These are phyloP conservation scores for Pithys albifrons DNA, from an alignment of 2,113 vertebrate species.

Conservation along the genomic window DNA sequence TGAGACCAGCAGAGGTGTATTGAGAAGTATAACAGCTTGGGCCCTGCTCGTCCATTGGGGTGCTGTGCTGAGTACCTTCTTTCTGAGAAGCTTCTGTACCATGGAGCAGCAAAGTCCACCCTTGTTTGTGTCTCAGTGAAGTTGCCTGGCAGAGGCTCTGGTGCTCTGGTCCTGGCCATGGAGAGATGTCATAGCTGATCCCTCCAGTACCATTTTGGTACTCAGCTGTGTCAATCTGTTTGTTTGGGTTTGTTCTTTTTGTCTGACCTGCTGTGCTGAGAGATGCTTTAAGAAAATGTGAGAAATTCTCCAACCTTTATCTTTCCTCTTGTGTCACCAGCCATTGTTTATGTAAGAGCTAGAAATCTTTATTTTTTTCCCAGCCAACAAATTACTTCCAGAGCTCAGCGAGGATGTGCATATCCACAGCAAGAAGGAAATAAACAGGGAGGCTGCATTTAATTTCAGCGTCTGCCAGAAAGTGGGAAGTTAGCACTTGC, in stretches of 20 bases:
- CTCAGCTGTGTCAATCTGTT: neutral
- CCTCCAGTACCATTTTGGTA: neutral
- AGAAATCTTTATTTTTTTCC: conserved; percentile 33
- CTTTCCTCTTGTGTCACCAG: conserved; percentile 5
- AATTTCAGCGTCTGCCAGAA: conserved; percentile 18
- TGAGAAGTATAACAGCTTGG: neutral
- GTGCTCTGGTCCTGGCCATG: neutral
- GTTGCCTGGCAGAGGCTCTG: neutral
- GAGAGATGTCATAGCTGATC: neutral
- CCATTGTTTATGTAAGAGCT: conserved; percentile 39
- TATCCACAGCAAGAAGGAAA: conserved; percentile 37
- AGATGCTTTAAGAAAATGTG: neutral
- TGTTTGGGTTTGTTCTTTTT: conserved; percentile 23
- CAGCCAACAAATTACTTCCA: conserved; percentile 42
- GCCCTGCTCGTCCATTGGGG: neutral
- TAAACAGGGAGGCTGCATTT: conserved; percentile 42
- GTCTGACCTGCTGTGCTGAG: neutral
- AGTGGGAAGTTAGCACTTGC: conserved; percentile 14
- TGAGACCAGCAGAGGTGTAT: neutral
- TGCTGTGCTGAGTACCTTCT: neutral
- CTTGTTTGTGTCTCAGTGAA: neutral
- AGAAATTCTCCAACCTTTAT: conserved; percentile 1
- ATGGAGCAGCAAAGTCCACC: neutral
- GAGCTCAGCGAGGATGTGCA: conserved; percentile 29
- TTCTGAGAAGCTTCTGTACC: neutral